Evolutionary conservation across 2,797 vertebrate species (phyloP).

Genomic region (Okamejei kenojei): DNA sequence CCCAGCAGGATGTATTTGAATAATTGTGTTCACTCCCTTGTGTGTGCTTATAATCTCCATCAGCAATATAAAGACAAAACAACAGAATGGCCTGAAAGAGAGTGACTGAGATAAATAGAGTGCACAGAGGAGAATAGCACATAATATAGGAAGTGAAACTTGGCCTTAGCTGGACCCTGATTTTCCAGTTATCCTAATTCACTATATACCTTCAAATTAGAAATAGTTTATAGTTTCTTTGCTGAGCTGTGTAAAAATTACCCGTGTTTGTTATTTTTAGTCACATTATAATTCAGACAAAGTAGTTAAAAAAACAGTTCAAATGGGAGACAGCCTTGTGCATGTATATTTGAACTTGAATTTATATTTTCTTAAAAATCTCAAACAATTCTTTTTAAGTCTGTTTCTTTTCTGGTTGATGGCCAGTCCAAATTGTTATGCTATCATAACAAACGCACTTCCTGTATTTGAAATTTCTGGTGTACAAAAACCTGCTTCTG

Average conservation of each 20-base stretch:
- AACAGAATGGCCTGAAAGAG: background rate
- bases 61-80: background rate
- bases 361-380: slow-evolving; percentile 54
- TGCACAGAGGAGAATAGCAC: background rate
- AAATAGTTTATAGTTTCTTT: background rate
- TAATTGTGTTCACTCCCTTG: background rate
- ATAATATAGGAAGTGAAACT: background rate
- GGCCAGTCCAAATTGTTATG: slow-evolving; percentile 82
- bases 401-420: slow-evolving; percentile 59
- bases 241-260: slow-evolving; percentile 29
- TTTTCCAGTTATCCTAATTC: background rate
- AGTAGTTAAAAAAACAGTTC: background rate
- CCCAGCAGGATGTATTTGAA: background rate
- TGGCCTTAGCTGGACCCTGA: too few relatives aligned
- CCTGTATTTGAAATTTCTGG: slow-evolving; percentile 85
- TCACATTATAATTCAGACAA: slow-evolving; percentile 33
- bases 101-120: background rate
- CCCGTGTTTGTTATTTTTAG: slow-evolving; percentile 30
- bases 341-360: slow-evolving; percentile 15
- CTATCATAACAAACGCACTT: slow-evolving; percentile 82
- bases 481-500: slow-evolving; percentile 73
- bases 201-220: background rate
- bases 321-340: slow-evolving; percentile 2
- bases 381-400: slow-evolving; percentile 71
- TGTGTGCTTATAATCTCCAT: background rate